Evolutionary conservation across 2,888 invertebrate genomes (phyloP), one percentile per base, ranked within the genome.

Genomic region (Pocota personata): DNA sequence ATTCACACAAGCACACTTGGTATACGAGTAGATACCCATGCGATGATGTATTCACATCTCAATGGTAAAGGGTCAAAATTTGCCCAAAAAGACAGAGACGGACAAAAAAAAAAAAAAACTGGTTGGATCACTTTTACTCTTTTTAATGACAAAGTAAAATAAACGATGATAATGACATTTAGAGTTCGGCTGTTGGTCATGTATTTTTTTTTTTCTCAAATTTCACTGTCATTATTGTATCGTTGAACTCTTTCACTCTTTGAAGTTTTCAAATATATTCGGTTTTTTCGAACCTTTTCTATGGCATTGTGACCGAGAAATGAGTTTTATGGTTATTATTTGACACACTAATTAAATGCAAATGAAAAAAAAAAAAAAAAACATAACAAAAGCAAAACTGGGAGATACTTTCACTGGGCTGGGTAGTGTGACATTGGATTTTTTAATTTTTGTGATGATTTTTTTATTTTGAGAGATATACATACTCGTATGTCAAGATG

Each of bases 151-250:
- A 58, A 58, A 71, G 43, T 32, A 67, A 75, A 75, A 67, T 35
- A 77, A 72, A 83, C 66, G 66, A 30, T 83, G 82, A 73, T 83
- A 83, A 78, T 83, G 82, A 83, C 72, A 83, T 83, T 82, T 72
- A 64, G 58, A 72, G 19, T 77, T 82, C 5, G 40, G 4, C 30
- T 57, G 19, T 37, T 64, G 69, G 58, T 16, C 62, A 3, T 67
- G 14, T 32, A 3, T 73, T 14, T 76, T 76, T 67, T 30, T 24
- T 50, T 60, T 14, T 19, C 8, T 46, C 21, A 52, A 78, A 78
- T 83, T 83, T 83, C 82, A 83, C 82, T 83, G 82, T 83, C 82
- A 78, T 75, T 62, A 50, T 48, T 37, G 50, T 71, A 50, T 82
- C 58, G 58, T 82, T 66, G 71, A 50, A 77, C 50, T 77, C 71